phyloP scores from a whole-genome alignment of 1,140 invertebrate genomes.

The Tetramorium alpestre region DNA sequence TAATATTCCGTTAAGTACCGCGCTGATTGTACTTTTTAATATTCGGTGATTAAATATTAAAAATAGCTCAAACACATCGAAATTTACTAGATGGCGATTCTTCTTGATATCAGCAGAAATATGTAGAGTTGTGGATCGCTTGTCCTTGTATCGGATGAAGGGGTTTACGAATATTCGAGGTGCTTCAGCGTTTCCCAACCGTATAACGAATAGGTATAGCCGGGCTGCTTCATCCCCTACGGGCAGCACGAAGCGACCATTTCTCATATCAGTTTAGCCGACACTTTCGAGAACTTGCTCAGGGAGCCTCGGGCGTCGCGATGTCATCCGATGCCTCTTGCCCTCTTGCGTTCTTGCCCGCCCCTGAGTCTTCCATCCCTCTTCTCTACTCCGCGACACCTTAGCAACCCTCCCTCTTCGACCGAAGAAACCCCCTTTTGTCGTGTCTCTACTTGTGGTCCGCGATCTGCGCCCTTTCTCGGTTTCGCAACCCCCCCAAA shows the following conservation, averaged over 20 bases:
- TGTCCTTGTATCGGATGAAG: constrained; percentile 73
- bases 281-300: constrained; percentile 84
- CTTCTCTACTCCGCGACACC: constrained; percentile 63
- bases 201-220: constrained; percentile 81
- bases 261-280: constrained; percentile 85
- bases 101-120: constrained; percentile 21
- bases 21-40: neutral
- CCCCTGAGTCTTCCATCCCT: constrained; percentile 51
- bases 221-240: constrained; percentile 79
- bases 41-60: neutral
- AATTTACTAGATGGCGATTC: neutral
- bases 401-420: constrained; percentile 58
- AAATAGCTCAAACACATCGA: neutral
- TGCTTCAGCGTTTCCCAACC: constrained; percentile 76
- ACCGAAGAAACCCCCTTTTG: constrained; percentile 29
- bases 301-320: constrained; percentile 78
- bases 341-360: constrained; percentile 67
- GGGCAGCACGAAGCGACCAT: constrained; percentile 84
- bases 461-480: constrained; percentile 38
- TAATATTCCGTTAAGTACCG: neutral
- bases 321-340: constrained; percentile 81
- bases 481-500: constrained; percentile 61
- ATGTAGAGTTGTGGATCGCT: constrained; percentile 52
- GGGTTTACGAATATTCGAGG: constrained; percentile 72
- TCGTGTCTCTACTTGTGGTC: constrained; percentile 55